A percentile compares a stretch with the other conserved stretches of the same genome.
Evolutionary conservation across 2,113 vertebrate genomes (phyloP).

Genomic region (Pogona vitticeps): DNA sequence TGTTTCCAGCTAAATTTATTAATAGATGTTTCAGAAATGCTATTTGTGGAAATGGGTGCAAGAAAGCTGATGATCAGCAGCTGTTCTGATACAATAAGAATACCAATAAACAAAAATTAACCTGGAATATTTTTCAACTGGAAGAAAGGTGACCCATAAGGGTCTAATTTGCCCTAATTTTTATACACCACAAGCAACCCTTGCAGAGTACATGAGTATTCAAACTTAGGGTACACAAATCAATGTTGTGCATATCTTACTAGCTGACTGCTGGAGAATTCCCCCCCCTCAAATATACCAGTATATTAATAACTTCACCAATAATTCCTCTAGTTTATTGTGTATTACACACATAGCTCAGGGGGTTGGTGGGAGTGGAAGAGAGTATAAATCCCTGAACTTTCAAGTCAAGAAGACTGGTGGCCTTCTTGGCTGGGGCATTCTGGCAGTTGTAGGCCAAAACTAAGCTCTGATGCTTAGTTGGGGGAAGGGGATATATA

Average conservation of each 20-base stretch:
- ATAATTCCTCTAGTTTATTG: background rate
- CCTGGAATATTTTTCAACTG: slow-evolving; percentile 35
- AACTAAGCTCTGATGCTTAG: too few species aligned
- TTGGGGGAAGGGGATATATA: background rate
- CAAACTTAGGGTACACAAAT: background rate
- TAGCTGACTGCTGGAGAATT: background rate
- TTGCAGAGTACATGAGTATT: slow-evolving; percentile 13
- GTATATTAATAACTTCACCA: background rate
- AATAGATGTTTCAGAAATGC: slow-evolving; percentile 32
- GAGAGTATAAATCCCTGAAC: too few species aligned
- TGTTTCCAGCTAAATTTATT: slow-evolving; percentile 26
- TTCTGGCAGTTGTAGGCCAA: too few species aligned
- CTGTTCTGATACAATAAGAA: slow-evolving; percentile 29
- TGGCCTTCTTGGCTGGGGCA: too few species aligned
- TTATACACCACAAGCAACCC: background rate
- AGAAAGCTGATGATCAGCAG: slow-evolving; percentile 41
- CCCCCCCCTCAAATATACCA: background rate
- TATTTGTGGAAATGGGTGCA: slow-evolving; percentile 20
- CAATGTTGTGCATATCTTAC: background rate
- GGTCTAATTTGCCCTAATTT: slow-evolving; percentile 31
- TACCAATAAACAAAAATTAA: slow-evolving; percentile 38
- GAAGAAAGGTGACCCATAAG: background rate
- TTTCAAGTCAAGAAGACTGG: too few species aligned
- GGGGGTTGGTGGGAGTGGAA: background rate
- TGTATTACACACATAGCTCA: background rate